Evolutionary conservation across 1,140 invertebrate species (phyloP), one percentile per base, ranked within the genome.

Genomic region (Rhizoglyphus robini): DNA sequence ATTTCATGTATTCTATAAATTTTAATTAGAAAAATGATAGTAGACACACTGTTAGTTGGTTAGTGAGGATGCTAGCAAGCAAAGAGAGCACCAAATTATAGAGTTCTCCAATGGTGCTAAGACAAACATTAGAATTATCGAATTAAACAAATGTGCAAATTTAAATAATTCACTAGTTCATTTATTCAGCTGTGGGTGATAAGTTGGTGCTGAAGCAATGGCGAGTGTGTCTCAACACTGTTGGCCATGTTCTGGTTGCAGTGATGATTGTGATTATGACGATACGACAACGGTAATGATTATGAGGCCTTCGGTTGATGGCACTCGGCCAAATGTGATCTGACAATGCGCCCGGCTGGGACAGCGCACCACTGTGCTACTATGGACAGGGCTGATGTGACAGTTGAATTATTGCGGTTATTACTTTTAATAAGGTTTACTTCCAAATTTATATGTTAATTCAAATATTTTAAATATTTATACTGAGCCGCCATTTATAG

Each of bases 381-480:
- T 46, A 46, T 15, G 23, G 41, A 46, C 15, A 46, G 41, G 15
- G 41, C 41, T 5, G 20, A 54, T 54, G 51, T 54, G 51, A 54
- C 51, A 54, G 8, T 54, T 54, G 51, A 54, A 54, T 54, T 54
- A 54, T 54, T 54, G 51, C 20, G 23, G 51, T 54, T 54, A 54
- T 54, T 54, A 54, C 8, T 54, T 54, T 54, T 54, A 54, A 54
- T 54, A 54, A 54, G 51, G 51, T 54, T 54, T 54, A 8, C 51
- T 8, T 54, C 23, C 36, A 54, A 20, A 8, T 54, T 54, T 8
- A 54, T 8, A 54, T 54, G 51, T 54, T 54, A 54, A 54, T 54
- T 54, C 20, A 54, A 54, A 54, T 54, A 54, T 54, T 54, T 54
- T 54, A 54, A 54, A 54, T 54, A 54, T 54, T 54, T 54, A 54